Conservation (phyloP, 2,113 vertebrate species). For the Phyllostomus discolor region DNA sequence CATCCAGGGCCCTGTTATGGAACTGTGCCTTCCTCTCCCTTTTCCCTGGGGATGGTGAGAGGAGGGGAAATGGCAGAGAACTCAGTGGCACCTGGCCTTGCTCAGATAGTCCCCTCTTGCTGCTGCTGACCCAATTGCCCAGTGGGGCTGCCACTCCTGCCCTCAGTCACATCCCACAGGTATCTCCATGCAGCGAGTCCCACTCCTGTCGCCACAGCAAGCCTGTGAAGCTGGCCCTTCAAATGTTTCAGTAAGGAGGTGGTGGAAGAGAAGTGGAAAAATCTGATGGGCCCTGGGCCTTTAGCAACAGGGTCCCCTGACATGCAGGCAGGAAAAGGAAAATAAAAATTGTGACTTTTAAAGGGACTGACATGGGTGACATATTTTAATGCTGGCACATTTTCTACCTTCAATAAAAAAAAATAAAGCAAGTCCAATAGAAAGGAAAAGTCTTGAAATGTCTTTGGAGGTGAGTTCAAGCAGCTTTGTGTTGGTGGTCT, state of each 20-base stretch:
- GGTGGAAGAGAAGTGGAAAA: not conserved
- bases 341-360: conserved; percentile 22
- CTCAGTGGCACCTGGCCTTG: not conserved
- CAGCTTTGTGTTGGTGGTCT: not conserved
- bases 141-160: not conserved
- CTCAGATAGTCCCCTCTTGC: not conserved
- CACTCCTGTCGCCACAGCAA: too few species aligned
- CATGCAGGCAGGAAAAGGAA: not conserved
- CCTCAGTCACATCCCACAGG: not conserved
- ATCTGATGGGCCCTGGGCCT: not conserved
- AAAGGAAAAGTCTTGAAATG: not conserved
- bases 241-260: not conserved
- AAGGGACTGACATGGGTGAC: not conserved
- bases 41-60: not conserved
- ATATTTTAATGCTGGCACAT: not conserved
- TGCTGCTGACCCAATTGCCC: not conserved
- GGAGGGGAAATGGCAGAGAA: not conserved
- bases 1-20: not conserved
- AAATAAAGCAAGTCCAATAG: not conserved
- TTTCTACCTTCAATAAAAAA: not conserved
- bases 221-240: not conserved
- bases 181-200: too few species aligned
- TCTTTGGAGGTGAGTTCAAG: not conserved
- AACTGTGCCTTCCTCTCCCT: too few species aligned
- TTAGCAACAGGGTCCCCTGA: conserved; percentile 18